Conservation (phyloP, 2,888 invertebrate genomes). For the Ethmia dodecea region DNA sequence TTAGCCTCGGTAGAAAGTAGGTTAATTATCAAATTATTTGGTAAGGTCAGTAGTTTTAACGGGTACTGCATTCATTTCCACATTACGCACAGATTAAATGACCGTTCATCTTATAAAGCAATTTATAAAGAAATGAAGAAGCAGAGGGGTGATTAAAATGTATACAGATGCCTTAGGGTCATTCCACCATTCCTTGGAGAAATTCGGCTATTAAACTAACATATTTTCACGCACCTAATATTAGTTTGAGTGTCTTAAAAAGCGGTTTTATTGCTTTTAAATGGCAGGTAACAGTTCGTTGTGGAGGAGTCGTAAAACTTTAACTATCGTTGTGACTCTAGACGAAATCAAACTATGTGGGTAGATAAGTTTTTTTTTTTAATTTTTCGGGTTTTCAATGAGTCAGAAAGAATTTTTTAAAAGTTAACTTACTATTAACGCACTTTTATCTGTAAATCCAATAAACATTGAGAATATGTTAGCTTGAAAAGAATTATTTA, state of each 20-base stretch:
- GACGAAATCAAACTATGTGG: conserved; percentile 23
- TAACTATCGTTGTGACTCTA: conserved; percentile 33
- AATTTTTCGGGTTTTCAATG: no score
- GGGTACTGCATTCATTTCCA: conserved; percentile 31
- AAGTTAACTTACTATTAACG: no score
- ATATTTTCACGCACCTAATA: conserved; percentile 63
- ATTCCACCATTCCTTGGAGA: conserved; percentile 26
- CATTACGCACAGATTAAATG: conserved; percentile 35
- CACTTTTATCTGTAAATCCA: no score
- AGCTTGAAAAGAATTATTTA: no score
- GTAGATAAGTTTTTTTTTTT: no score
- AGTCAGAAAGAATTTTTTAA: no score
- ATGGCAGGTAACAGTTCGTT: conserved; percentile 59
- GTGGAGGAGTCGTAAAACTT: conserved; percentile 47
- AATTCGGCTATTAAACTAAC: conserved; percentile 58
- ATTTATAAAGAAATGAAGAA: conserved; percentile 19
- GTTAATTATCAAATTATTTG: conserved; percentile 34
- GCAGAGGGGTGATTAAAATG: conserved; percentile 24
- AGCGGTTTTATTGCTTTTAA: conserved; percentile 66
- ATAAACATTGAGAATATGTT: no score
- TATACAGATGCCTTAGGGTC: conserved; percentile 16
- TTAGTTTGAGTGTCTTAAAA: conserved; percentile 50
- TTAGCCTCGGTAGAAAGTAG: conserved; percentile 29
- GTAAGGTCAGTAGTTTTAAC: conserved; percentile 25
- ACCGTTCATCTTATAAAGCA: conserved; percentile 26